Evolutionary conservation across 2,888 invertebrate genomes (phyloP).

Genomic region (Megastigmus dorsalis): DNA sequence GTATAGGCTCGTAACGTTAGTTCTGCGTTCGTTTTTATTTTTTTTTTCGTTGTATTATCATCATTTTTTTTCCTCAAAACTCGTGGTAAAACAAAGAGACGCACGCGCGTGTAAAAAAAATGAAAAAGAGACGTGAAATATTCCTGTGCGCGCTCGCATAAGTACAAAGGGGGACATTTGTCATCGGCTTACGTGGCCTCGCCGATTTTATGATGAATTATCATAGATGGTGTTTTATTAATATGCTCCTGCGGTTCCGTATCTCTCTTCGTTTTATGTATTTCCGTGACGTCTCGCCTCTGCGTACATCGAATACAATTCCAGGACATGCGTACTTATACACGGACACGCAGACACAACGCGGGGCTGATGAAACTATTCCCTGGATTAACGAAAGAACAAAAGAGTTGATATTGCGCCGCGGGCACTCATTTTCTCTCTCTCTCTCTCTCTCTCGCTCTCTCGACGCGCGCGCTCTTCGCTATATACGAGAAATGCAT

Average conservation of each 20-base stretch:
- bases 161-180: background rate
- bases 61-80: background rate
- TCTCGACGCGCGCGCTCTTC: too few relatives aligned
- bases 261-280: background rate
- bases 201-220: constrained; percentile 26
- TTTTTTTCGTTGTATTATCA: background rate
- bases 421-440: too few relatives aligned
- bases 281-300: background rate
- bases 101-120: background rate
- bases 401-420: too few relatives aligned
- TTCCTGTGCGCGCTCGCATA: too few relatives aligned
- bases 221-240: constrained; percentile 34
- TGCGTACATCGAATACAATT: too few relatives aligned
- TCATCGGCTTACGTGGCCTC: background rate
- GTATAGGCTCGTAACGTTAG: too few relatives aligned
- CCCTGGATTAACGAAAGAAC: background rate
- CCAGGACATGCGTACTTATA: too few relatives aligned
- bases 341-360: too few relatives aligned
- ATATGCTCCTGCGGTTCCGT: constrained; percentile 9
- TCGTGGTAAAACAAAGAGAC: background rate
- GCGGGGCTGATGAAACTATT: constrained; percentile 19
- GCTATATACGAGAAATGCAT: too few relatives aligned
- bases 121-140: constrained; percentile 5
- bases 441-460: too few relatives aligned
- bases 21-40: too few relatives aligned